A percentile compares a stretch with the other conserved stretches of the same genome.
Conservation (phyloP, 2,888 invertebrate species). For the Aradus depressus region DNA sequence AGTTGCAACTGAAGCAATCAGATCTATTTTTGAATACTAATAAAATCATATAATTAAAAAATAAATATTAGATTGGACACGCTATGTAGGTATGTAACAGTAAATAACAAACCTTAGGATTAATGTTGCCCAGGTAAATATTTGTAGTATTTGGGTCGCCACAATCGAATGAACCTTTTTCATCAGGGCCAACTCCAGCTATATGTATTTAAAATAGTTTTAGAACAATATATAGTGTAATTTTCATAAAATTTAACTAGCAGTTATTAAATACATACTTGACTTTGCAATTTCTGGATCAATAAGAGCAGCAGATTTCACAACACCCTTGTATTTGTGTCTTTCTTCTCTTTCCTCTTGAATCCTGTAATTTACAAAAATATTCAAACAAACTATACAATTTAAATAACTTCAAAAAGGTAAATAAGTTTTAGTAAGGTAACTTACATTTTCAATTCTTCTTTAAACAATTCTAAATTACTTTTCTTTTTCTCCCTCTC, state of each 20-base stretch:
- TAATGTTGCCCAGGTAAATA: constrained; percentile 92
- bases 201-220: background rate
- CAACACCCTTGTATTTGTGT: constrained; percentile 74
- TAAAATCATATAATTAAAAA: background rate
- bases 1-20: too few relatives aligned
- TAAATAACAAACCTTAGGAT: constrained; percentile 73
- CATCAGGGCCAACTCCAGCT: constrained; percentile 21
- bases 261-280: constrained; percentile 12
- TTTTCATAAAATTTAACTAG: too few relatives aligned
- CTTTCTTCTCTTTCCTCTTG: constrained; percentile 96
- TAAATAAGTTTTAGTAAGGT: constrained; percentile 1
- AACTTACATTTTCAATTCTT: constrained; percentile 83
- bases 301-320: constrained; percentile 40
- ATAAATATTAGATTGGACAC: too few relatives aligned
- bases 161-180: constrained; percentile 72
- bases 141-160: constrained; percentile 98
- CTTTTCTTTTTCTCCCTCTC: constrained; percentile 86
- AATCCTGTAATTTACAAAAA: constrained; percentile 49
- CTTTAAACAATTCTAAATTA: constrained; percentile 95
- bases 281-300: constrained; percentile 30
- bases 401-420: background rate
- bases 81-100: too few relatives aligned
- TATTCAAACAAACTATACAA: background rate
- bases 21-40: background rate
- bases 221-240: background rate